Base-by-base conservation (phyloP, 92 coral and sea anemone species). In the Montipora capitata region DNA sequence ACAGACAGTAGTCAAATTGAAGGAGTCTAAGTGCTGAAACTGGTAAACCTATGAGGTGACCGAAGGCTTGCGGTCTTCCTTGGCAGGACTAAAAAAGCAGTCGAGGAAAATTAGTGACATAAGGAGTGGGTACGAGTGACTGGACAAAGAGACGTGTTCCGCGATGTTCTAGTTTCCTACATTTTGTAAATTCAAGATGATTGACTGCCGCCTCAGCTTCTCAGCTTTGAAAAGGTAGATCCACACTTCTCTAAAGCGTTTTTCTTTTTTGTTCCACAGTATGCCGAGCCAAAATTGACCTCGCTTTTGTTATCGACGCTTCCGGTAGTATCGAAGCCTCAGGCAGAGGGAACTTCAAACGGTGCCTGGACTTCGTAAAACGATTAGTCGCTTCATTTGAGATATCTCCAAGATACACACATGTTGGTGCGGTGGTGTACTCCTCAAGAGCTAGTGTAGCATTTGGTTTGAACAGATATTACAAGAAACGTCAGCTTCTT, bases 301-400 rank as follows among this genome's bases (percentile, higher is more conserved):
- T 95, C 52, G 98, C 89, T 7, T 95, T 95, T 78, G 88, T 95
- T 4, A 89, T 95, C 56, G 98, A 95, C 63, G 96, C 94, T 2
- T 95, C 98, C 40, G 92, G 95, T 66, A 87, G 96, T 76, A 87
- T 92, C 72, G 96, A 92, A 59, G 66, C 76, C 38, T 71, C 74
- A 3, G 96, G 96, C 43, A 73, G 89, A 2, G 91, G 94, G 35
- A 95, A 95, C 91, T 96, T 95, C 85, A 87, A 88, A 39, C 93
- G 94, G 68, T 88, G 92, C 44, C 84, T 93, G 4, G 68, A 88
- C 76, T 90, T 97, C 77, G 92, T 95, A 17, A 96, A 94, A 76
- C 85, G 86, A 44, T 78, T 95, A 52, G 94, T 94, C 9, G 91
- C 92, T 15, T 92, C 96, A 27, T 94, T 93, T 59, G 83, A 74